phyloP scores from a whole-genome alignment of 2,888 invertebrate species.

The Dioctria rufipes region DNA sequence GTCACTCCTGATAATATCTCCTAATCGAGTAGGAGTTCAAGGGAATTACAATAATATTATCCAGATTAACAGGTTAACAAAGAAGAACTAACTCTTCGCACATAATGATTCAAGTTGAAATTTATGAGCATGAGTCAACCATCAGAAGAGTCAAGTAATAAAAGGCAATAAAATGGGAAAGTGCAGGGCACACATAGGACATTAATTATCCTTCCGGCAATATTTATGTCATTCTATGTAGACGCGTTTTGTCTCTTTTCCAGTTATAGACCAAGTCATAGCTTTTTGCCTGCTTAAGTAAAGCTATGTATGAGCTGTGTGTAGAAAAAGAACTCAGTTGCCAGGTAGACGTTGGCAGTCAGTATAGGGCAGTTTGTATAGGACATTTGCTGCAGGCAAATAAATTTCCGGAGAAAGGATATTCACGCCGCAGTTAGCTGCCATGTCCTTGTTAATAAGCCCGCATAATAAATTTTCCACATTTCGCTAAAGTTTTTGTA shows the following conservation, averaged over 20 bases:
- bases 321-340: conserved; percentile 29
- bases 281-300: neutral
- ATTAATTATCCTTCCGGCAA: conserved; percentile 44
- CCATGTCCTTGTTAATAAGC: conserved; percentile 29
- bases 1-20: too few relatives aligned
- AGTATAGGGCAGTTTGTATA: neutral
- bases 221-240: conserved; percentile 20
- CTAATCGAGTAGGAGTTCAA: conserved; percentile 11
- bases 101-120: conserved; percentile 35
- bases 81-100: conserved; percentile 22
- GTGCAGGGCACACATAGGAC: conserved; percentile 45
- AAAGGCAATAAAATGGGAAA: conserved; percentile 47
- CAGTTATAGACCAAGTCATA: neutral
- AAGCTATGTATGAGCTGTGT: conserved; percentile 1
- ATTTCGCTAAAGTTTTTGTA: conserved; percentile 34
- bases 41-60: conserved; percentile 45
- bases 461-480: conserved; percentile 36
- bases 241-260: conserved; percentile 21
- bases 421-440: conserved; percentile 22
- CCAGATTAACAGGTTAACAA: conserved; percentile 39
- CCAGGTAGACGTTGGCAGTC: conserved; percentile 32
- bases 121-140: conserved; percentile 43
- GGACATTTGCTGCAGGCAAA: conserved; percentile 29
- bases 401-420: conserved; percentile 29
- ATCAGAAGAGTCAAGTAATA: conserved; percentile 28